Percentiles rank a stretch among this genome's conserved stretches.
Conservation (phyloP, 2,797 vertebrate genomes). For the Chromis chromis region DNA sequence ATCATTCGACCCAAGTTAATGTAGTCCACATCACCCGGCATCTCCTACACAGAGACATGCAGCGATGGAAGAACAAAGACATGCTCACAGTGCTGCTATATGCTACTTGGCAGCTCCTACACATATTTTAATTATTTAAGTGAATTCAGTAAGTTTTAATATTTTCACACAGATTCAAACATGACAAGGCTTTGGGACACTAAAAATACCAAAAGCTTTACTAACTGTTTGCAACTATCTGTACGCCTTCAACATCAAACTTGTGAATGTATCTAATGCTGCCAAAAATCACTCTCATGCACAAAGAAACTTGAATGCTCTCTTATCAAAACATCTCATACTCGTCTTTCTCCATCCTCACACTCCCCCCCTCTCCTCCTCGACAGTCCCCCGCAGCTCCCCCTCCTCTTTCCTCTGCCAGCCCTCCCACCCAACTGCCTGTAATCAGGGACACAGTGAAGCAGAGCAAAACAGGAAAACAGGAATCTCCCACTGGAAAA, state of each 20-base stretch:
- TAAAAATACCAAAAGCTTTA: conserved; percentile 2
- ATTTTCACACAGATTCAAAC: conserved; percentile 33
- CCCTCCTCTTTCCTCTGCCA: conserved; percentile 12
- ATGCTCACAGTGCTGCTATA: conserved; percentile 1
- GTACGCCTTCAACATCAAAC: conserved; percentile 16
- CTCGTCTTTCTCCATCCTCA: conserved; percentile 17
- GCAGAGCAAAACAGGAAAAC: conserved; percentile 55
- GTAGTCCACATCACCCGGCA: conserved; percentile 86
- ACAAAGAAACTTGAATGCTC: conserved; percentile 16
- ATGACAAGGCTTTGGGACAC: conserved; percentile 9
- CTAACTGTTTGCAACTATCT: conserved; percentile 14
- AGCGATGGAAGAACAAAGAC: conserved; percentile 37
- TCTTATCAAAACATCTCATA: conserved; percentile 27
- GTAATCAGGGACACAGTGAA: conserved; percentile 39
- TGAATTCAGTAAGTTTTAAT: conserved; percentile 13
- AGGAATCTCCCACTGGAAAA: conserved; percentile 49
- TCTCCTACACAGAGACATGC: conserved; percentile 78
- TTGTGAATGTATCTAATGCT: conserved; percentile 13
- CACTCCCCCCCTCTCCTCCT: conserved; percentile 20
- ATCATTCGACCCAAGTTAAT: conserved; percentile 83
- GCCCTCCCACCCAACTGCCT: conserved; percentile 29
- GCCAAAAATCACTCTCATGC: conserved; percentile 13
- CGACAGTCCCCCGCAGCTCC: conserved; percentile 6
- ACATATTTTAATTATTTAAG: conserved; percentile 46
- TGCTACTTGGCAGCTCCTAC: conserved; percentile 26